Evolutionary conservation across 2,888 invertebrate species (phyloP), one percentile per base, ranked within the genome.

Genomic region (Dascillus cervinus): DNA sequence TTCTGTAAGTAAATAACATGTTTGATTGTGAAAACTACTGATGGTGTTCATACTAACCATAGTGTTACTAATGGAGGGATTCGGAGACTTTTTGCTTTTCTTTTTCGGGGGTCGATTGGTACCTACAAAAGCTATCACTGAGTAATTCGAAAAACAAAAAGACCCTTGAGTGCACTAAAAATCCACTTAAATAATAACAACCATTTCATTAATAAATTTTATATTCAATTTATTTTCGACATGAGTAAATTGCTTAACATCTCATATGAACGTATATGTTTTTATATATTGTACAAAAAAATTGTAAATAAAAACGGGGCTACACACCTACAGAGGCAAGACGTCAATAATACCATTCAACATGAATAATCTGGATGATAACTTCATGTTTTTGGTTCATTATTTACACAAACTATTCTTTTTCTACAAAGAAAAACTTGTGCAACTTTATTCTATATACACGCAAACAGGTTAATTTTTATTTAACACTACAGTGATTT

Each of bases 11-110:
- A 6, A 6, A 17, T 6, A 17, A 17, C 17, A 17, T 17, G 4
- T 17, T 17, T 17, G 17, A 17, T 17, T 17, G 8, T 17, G 4
- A 17, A 17, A 17, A 6, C 17, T 8, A 17, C 4, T 17, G 8
- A 17, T 8, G 8, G 17, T 8, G 8, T 6, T 6, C 4, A 8
- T 17, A 17, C 17, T 17, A 17, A 6, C 8, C 17, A 17, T 8
- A 39, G 52, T 48, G 34, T 50, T 44, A 37, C 49, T 29, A 40
- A 42, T 39, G 53, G 61, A 34, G 48, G 58, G 57, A 46, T 60
- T 64, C 3, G 65, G 55, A 14, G 63, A 66, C 58, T 71, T 72
- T 66, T 71, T 72, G 39, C 52, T 47, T 61, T 72, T 73, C 65
- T 73, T 73, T 61, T 71, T 67, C 13, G 66, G 61, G 9, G 68